Percentiles rank a stretch among this genome's conserved stretches.
Conservation (phyloP, 2,113 vertebrate genomes). For the Dolichallabes microphthalmus region DNA sequence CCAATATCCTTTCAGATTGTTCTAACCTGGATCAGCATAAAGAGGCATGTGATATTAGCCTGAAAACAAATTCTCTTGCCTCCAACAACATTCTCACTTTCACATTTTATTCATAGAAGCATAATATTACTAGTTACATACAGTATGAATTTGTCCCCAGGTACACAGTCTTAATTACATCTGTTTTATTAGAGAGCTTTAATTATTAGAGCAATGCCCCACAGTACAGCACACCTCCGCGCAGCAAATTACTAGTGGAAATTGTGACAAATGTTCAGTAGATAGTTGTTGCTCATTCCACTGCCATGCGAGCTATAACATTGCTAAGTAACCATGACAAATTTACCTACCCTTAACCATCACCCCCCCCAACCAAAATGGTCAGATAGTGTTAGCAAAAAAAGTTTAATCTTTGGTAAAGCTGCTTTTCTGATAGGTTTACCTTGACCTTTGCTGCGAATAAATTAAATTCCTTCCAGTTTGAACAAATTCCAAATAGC, state of each 20-base stretch:
- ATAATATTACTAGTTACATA: not conserved
- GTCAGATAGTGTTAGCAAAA: not conserved
- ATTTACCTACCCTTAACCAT: not conserved
- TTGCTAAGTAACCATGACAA: not conserved
- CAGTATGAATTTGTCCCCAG: not conserved
- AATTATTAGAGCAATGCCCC: not conserved
- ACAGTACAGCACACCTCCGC: not conserved
- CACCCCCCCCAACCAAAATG: too few relatives aligned
- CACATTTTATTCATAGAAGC: not conserved
- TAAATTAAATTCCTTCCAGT: not conserved
- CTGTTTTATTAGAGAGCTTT: not conserved
- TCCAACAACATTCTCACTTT: not conserved
- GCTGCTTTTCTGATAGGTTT: not conserved
- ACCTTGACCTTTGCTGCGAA: not conserved
- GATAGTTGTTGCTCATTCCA: not conserved
- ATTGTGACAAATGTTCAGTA: slow-evolving; percentile 1
- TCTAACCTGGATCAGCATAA: not conserved
- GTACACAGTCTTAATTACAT: not conserved
- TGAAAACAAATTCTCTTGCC: not conserved
- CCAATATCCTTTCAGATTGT: not conserved
- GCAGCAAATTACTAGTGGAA: not conserved
- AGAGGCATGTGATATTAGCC: not conserved
- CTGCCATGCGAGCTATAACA: not conserved
- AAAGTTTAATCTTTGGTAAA: not conserved
- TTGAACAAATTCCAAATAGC: not conserved